Evolutionary conservation across 2,113 vertebrate species (phyloP).

Genomic region (Lepus timidus): DNA sequence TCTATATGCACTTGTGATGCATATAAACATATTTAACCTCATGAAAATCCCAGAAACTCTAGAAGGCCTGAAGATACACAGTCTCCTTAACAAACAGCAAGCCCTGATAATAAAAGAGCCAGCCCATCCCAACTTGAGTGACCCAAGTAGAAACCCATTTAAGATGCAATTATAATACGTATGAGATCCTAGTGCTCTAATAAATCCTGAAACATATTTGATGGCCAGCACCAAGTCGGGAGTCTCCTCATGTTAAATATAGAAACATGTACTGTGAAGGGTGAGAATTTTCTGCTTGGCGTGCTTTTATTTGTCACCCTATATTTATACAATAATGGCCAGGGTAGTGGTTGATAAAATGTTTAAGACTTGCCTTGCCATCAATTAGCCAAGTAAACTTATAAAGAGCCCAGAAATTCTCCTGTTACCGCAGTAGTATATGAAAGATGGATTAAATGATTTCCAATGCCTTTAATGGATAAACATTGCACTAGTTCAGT

Average conservation of each 20-base stretch:
- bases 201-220: conserved; percentile 43
- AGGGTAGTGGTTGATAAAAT: neutral
- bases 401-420: neutral
- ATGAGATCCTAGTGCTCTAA: neutral
- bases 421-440: neutral
- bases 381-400: neutral
- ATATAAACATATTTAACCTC: conserved; percentile 21
- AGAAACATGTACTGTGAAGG: conserved; percentile 21
- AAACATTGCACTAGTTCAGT: neutral
- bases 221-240: neutral
- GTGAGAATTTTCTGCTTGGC: neutral
- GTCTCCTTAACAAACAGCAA: conserved; percentile 20
- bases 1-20: neutral
- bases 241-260: conserved; percentile 12
- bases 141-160: conserved; percentile 69
- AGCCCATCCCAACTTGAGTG: neutral
- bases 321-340: neutral
- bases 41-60: conserved; percentile 19
- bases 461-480: neutral
- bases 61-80: conserved; percentile 19
- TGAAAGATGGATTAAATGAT: neutral
- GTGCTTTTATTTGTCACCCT: conserved; percentile 6
- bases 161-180: conserved; percentile 27
- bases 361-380: neutral
- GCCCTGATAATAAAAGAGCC: conserved; percentile 44